Evolutionary conservation across 2,113 vertebrate genomes (phyloP).

Genomic region (Mobula hypostoma): DNA sequence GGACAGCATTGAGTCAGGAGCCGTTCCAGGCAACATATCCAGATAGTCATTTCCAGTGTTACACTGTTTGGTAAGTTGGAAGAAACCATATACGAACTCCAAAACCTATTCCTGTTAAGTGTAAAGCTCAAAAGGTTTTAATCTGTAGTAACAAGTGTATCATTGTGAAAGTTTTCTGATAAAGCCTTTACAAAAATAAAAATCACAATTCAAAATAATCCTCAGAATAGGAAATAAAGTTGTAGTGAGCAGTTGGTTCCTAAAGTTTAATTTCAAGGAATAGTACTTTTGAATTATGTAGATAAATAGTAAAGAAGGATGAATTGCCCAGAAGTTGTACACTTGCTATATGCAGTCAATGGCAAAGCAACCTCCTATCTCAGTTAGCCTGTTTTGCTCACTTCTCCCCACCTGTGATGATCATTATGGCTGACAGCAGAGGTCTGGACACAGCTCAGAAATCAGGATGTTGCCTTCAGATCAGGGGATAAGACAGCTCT

Average conservation of each 20-base stretch:
- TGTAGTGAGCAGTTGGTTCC: too few species aligned
- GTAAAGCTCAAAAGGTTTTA: neutral
- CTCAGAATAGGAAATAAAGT: too few species aligned
- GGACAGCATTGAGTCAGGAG: conserved; percentile 86
- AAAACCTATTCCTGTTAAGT: neutral
- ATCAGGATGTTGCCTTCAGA: too few species aligned
- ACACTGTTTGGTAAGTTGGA: conserved; percentile 77
- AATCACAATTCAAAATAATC: neutral
- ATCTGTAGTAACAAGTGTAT: neutral
- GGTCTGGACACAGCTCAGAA: too few species aligned
- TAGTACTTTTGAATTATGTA: neutral
- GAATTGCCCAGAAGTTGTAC: neutral
- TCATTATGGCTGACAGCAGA: neutral
- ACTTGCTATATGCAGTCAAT: neutral
- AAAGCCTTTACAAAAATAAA: neutral
- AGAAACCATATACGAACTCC: neutral
- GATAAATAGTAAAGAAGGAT: neutral
- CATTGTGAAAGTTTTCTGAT: neutral
- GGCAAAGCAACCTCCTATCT: neutral
- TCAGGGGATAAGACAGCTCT: too few species aligned
- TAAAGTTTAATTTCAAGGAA: neutral
- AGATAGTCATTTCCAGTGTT: conserved; percentile 95
- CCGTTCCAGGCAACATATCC: conserved; percentile 84
- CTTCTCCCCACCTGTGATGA: neutral
- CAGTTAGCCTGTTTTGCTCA: neutral